Evolutionary conservation across 2,888 invertebrate species (phyloP).

Genomic region (Myathropa florea): DNA sequence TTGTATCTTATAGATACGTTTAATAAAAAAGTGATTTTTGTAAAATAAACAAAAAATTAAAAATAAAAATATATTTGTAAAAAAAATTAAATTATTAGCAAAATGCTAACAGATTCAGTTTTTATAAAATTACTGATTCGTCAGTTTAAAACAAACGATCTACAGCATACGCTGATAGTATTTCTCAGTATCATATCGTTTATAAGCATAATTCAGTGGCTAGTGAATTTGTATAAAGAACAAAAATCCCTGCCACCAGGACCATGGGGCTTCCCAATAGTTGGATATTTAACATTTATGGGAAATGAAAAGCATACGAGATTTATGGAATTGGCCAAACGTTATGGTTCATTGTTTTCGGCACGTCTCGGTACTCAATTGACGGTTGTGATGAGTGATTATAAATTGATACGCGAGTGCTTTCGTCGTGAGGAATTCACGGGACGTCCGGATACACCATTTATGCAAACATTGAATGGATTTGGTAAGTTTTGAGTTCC

Average conservation of each 20-base stretch:
- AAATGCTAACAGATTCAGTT: slow-evolving; percentile 78
- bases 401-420: slow-evolving; percentile 91
- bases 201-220: slow-evolving; percentile 79
- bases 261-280: slow-evolving; percentile 92
- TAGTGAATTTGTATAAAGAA: slow-evolving; percentile 77
- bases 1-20: slow-evolving; percentile 55
- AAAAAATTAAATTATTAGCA: not conserved
- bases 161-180: slow-evolving; percentile 78
- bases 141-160: slow-evolving; percentile 76
- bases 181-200: slow-evolving; percentile 76
- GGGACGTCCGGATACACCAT: slow-evolving; percentile 92
- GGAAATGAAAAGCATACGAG: slow-evolving; percentile 88
- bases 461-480: slow-evolving; percentile 92
- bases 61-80: slow-evolving; percentile 33
- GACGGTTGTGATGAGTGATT: slow-evolving; percentile 92
- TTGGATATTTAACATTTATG: slow-evolving; percentile 92
- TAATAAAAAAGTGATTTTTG: slow-evolving; percentile 3
- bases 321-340: slow-evolving; percentile 88
- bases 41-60: not conserved
- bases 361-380: slow-evolving; percentile 90
- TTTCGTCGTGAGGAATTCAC: slow-evolving; percentile 93
- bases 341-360: slow-evolving; percentile 91
- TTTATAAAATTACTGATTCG: slow-evolving; percentile 77
- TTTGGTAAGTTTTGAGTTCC: slow-evolving; percentile 87
- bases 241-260: slow-evolving; percentile 88